A percentile compares a stretch with the other conserved stretches of the same genome.
These are phyloP conservation scores for Tenualosa ilisha DNA, from an alignment of 2,797 vertebrate species.

Conservation along the genomic window DNA sequence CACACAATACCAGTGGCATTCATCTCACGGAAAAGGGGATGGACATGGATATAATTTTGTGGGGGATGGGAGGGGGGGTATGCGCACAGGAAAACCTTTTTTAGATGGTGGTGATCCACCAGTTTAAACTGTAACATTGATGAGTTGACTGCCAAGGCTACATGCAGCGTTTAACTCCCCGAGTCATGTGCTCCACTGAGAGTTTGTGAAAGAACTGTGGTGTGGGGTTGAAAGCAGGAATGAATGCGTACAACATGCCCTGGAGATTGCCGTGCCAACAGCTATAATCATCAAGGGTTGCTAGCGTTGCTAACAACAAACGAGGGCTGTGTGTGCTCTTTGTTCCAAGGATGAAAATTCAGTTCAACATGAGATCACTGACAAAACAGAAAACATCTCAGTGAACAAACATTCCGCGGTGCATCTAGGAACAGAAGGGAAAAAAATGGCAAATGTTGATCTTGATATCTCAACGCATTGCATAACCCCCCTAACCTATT, in stretches of 20 bases:
- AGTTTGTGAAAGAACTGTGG: not conserved
- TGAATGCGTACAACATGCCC: conserved; percentile 10
- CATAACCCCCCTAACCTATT: not conserved
- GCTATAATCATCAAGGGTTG: conserved; percentile 43
- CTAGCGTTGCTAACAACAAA: conserved; percentile 48
- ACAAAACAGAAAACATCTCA: conserved; percentile 49
- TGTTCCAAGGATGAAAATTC: conserved; percentile 49
- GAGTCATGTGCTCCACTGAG: conserved; percentile 1
- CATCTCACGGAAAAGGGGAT: not conserved
- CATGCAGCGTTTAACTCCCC: conserved; percentile 1
- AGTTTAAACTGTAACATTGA: conserved; percentile 1
- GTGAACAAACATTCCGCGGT: conserved; percentile 47
- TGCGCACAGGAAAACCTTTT: not conserved
- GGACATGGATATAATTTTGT: not conserved
- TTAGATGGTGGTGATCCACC: not conserved
- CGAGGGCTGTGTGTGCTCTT: conserved; percentile 8
- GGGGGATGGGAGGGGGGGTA: no score
- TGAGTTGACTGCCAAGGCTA: conserved; percentile 7
- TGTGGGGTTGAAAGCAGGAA: not conserved
- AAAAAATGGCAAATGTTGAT: not conserved
- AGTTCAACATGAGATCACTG: conserved; percentile 57
- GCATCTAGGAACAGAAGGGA: not conserved
- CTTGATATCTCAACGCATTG: not conserved
- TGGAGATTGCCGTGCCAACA: conserved; percentile 39
- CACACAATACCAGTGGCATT: not conserved